Base-by-base conservation (phyloP, 2,888 invertebrate genomes). In the Luffia ferchaultella region DNA sequence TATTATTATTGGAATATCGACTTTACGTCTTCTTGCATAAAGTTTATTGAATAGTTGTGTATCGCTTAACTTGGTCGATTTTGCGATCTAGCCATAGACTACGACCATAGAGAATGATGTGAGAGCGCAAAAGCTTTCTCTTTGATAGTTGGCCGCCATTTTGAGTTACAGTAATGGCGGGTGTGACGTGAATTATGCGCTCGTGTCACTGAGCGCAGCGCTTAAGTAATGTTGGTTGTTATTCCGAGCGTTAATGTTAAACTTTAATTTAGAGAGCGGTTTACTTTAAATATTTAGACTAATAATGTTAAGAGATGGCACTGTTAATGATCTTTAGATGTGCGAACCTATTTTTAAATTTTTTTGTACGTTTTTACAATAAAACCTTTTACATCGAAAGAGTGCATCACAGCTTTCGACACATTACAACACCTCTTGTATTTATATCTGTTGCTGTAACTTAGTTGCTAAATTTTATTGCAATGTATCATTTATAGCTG, bases 61-160 rank as follows among this genome's bases (percentile, higher is more conserved):
- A 5, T 42, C n/a, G n/a, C n/a, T n/a, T n/a, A n/a, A n/a, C n/a
- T 3, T 42, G 43, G 43, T 42, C 16, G 43, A 42, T 42, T 42
- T 42, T 5, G 43, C n/a, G 3, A n/a, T 3, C 16, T 3, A 3
- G 19, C 46, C 68, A 68, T 69, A 74, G 73, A 69, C 64, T 30
- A 65, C 71, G 63, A 70, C 70, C 73, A 72, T 70, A 73, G 75
- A 76, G 75, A 76, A 76, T 78, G 76, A 77, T 79, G 77, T 76
- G 80, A 76, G 78, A 76, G 74, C 68, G 67, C 62, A 67, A 69
- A 58, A 70, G 76, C 78, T 82, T 79, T 80, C 80, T 73, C 78
- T 80, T 77, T 79, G 79, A 78, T 78, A 77, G 65, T 70, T 71
- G 67, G 61, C 79, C 80, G 82, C 79, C 74, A 76, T 79, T 82